A percentile compares a stretch with the other conserved stretches of the same genome.
Evolutionary conservation across 2,113 vertebrate species (phyloP).

Genomic region (Plestiodon gilberti): DNA sequence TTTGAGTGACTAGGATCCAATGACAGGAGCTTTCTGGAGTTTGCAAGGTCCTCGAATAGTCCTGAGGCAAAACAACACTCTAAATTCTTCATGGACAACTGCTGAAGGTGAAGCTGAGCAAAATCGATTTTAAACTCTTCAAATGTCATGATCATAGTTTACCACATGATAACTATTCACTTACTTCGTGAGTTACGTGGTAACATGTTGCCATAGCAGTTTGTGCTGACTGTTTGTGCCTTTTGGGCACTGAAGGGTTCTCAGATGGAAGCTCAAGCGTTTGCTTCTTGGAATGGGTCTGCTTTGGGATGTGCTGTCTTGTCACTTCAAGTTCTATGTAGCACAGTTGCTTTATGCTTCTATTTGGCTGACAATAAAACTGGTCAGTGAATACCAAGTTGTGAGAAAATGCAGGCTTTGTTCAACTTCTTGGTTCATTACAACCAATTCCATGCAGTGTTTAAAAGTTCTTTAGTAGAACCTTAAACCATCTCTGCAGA

Average conservation of each 20-base stretch:
- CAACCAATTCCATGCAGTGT: neutral
- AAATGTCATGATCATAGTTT: conserved; percentile 54
- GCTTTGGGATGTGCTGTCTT: neutral
- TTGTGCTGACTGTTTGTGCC: conserved; percentile 53
- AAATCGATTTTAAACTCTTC: conserved; percentile 13
- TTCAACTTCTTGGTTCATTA: neutral
- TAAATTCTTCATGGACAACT: neutral
- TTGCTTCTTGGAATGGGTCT: conserved; percentile 19
- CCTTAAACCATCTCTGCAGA: neutral
- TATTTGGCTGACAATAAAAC: neutral
- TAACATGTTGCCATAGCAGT: conserved; percentile 73
- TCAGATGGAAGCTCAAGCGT: neutral
- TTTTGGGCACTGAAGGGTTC: conserved; percentile 23
- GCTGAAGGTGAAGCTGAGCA: neutral
- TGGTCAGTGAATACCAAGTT: too few relatives aligned
- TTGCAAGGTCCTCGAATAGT: neutral
- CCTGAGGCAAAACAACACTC: neutral
- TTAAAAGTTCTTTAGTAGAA: neutral
- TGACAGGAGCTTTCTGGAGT: neutral
- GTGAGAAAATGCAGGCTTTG: neutral
- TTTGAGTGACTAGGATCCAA: neutral
- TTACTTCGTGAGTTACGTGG: conserved; percentile 59
- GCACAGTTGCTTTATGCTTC: neutral
- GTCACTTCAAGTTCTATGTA: neutral
- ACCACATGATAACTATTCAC: conserved; percentile 47